Conservation (phyloP, 2,113 vertebrate species). For the Rissa tridactyla region DNA sequence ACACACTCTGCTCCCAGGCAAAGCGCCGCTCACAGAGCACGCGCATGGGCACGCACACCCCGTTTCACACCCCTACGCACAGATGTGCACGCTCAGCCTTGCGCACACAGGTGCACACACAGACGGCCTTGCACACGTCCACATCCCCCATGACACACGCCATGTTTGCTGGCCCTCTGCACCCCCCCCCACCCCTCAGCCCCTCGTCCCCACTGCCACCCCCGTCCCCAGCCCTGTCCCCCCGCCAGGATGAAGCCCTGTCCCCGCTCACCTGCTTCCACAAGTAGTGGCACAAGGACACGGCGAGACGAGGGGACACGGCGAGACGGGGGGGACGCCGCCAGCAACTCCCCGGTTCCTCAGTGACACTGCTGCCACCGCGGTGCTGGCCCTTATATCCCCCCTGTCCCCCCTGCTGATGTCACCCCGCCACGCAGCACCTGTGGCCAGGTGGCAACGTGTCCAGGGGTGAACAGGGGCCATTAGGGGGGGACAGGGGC, state of each 20-base stretch:
- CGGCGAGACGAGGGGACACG: too few relatives aligned
- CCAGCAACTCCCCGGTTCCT: background rate
- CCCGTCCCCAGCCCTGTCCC: background rate
- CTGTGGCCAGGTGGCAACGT: background rate
- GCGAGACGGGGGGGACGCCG: background rate
- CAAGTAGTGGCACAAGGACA: background rate
- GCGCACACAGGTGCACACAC: accelerated
- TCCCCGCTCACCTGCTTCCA: background rate
- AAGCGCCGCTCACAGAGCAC: too few relatives aligned
- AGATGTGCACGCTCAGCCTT: background rate
- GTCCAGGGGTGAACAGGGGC: background rate
- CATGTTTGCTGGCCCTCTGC: background rate
- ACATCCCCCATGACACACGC: accelerated
- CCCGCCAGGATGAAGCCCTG: background rate
- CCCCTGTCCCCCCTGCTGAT: background rate
- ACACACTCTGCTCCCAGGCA: background rate
- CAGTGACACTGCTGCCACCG: background rate
- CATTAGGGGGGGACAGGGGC: background rate
- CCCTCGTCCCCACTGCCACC: background rate
- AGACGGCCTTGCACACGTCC: accelerated
- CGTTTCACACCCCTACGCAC: accelerated
- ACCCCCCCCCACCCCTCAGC: background rate
- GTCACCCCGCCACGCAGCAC: background rate
- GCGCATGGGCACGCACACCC: accelerated
- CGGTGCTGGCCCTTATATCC: background rate